Evolutionary conservation across 1,140 invertebrate genomes (phyloP), one percentile per base, ranked within the genome.

Genomic region (Helicorthomorpha holstii): DNA sequence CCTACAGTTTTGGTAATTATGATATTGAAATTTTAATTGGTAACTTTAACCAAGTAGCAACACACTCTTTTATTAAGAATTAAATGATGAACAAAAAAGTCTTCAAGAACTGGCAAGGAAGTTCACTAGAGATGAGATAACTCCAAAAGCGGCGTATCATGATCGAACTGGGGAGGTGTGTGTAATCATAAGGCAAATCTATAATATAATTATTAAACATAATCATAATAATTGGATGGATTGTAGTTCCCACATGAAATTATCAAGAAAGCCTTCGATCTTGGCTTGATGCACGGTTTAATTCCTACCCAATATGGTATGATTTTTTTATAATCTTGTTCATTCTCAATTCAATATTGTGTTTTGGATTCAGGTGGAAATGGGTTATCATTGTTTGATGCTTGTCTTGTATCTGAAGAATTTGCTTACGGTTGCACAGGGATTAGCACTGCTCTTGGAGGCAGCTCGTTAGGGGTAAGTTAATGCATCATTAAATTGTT

Each of bases 341-440:
- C 4, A 22, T 2, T 51, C 43, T 27, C 34, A 53, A 27, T 16
- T 19, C 10, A 3, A 42, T 19, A 27, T 7, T 57, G 38, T 53
- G 27, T 50, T 64, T 61, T 52, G 27, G 44, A 64, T 61, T 53
- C 60, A 83, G 82, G 89, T 73, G 92, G 91, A 49, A 60, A 88
- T 62, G 81, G 80, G 43, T 66, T 86, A 58, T 75, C 78, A 56
- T 75, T 81, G 48, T 82, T 93, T 70, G 86, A 94, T 61, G 77
- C 78, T 12, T 90, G 90, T 68, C 60, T 94, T 56, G 74, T 93
- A 27, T 79, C 80, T 46, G 94, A 98, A 70, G 87, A 94, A 66
- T 64, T 98, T 27, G 82, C 85, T 34, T 97, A 90, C 73, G 94
- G 85, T 29, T 98, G 94, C 66, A 85, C 91, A 50, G 94, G 92